Evolutionary conservation across 2,113 vertebrate species (phyloP), one percentile per base, ranked within the genome.

Genomic region (Gobio gobio): DNA sequence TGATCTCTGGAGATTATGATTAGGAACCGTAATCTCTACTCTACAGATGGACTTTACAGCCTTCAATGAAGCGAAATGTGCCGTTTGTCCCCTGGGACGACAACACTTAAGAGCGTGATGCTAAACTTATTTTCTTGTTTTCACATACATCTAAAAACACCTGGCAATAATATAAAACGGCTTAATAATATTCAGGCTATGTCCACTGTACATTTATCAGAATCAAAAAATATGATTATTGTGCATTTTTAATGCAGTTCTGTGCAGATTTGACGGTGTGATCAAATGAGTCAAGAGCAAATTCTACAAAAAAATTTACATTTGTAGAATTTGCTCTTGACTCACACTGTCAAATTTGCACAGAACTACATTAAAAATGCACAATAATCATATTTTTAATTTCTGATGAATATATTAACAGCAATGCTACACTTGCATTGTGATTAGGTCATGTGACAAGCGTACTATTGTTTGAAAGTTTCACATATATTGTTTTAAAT

Each of bases 1-100:
- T 56, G 49, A 78, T 76, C 72, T 49, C 76, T 2, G 56, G 56
- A 75, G 68, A 84, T 66, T 77, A 51, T 68, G 45, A 77, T 78
- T 33, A 54, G 22, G 43, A 68, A 56, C 61, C 36, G 3, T 68
- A 68, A 84, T 84, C 74, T 84, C 54, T 33, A 36, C 63, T 84
- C 83, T 63, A n/a, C 72, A 64, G 61, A 59, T 49, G 83, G 83
- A 63, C 70, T 24, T 70, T 10, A 70, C 64, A 40, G 64, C 16
- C 22, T 75, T 75, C 70, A 16, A 3, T 45, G 36, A 79, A 24
- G 54, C 76, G 8, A n/a, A 79, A 10, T 4, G 3, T 61, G 77
- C 10, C 56, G 40, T 24, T 18, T 18, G 7, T 45, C 78, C 47
- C 40, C 8, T 29, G 36, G 18, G 54, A 26, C 2, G 0, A 40